phyloP scores from a whole-genome alignment of 2,113 vertebrate species.

The Shinisaurus crocodilurus region DNA sequence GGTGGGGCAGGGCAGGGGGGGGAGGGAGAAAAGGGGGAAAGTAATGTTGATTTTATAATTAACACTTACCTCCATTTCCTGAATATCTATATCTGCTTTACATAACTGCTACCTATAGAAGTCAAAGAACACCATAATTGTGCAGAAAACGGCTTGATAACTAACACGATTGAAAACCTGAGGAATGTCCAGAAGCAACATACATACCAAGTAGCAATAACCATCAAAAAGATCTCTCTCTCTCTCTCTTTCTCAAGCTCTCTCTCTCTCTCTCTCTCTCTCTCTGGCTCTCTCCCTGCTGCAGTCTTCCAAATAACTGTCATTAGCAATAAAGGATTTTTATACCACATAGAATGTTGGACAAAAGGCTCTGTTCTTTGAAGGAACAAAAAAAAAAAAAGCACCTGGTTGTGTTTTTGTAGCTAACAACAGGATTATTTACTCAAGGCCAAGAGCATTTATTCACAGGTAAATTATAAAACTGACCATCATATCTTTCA shows the following conservation, averaged over 20 bases:
- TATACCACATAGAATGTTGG: constrained; percentile 29
- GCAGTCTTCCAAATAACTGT: constrained; percentile 36
- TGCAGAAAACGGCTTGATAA: constrained; percentile 2
- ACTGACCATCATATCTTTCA: background rate
- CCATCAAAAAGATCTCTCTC: constrained; percentile 11
- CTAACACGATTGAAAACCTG: background rate
- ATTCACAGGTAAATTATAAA: constrained; percentile 32
- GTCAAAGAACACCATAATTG: background rate
- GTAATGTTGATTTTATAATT: constrained; percentile 12
- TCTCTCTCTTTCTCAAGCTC: background rate
- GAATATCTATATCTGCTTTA: background rate
- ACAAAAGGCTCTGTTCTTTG: background rate
- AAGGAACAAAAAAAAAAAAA: constrained; percentile 16
- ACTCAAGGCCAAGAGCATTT: constrained; percentile 14
- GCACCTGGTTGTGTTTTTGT: constrained; percentile 10
- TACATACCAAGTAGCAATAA: constrained; percentile 25
- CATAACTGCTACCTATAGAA: background rate
- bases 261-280: constrained; percentile 17
- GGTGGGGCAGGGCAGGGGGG: too few species aligned
- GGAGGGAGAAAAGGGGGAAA: background rate
- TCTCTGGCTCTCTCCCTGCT: constrained; percentile 32
- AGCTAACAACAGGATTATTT: constrained; percentile 7
- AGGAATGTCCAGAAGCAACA: background rate
- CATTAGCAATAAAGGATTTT: constrained; percentile 53
- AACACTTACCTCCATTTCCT: background rate